Evolutionary conservation across 2,888 invertebrate species (phyloP).

Genomic region (Acleris literana): DNA sequence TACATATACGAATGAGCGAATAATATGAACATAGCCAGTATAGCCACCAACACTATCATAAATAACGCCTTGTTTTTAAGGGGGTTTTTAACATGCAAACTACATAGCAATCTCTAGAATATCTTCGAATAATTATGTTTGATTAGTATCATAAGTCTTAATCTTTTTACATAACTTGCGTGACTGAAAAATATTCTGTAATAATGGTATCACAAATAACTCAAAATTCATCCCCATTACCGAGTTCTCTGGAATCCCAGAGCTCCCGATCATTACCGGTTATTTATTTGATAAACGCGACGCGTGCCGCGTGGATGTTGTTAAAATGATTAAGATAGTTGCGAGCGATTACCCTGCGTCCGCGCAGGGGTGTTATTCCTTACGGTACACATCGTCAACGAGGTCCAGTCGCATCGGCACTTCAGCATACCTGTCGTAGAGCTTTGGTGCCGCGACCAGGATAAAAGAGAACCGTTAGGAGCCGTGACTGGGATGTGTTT

Average conservation of each 20-base stretch:
- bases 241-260: conserved; percentile 6
- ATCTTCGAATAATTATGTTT: too few species aligned
- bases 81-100: too few species aligned
- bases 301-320: conserved; percentile 21
- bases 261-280: conserved; percentile 15
- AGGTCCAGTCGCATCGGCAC: too few species aligned
- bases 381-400: background rate
- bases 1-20: too few species aligned
- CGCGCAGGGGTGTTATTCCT: conserved; percentile 3
- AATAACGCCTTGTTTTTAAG: too few species aligned
- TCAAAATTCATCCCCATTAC: conserved; percentile 4
- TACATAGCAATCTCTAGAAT: too few species aligned
- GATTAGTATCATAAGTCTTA: background rate
- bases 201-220: background rate
- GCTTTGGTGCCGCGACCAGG: too few species aligned
- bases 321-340: conserved; percentile 33
- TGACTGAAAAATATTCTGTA: background rate
- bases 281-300: conserved; percentile 17
- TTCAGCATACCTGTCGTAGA: too few species aligned
- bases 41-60: too few species aligned
- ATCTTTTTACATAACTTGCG: background rate
- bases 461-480: too few species aligned
- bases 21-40: too few species aligned
- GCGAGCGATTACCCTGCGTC: conserved; percentile 12
- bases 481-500: too few species aligned